phyloP scores from a whole-genome alignment of 2,797 vertebrate genomes.

The Podargus strigoides region DNA sequence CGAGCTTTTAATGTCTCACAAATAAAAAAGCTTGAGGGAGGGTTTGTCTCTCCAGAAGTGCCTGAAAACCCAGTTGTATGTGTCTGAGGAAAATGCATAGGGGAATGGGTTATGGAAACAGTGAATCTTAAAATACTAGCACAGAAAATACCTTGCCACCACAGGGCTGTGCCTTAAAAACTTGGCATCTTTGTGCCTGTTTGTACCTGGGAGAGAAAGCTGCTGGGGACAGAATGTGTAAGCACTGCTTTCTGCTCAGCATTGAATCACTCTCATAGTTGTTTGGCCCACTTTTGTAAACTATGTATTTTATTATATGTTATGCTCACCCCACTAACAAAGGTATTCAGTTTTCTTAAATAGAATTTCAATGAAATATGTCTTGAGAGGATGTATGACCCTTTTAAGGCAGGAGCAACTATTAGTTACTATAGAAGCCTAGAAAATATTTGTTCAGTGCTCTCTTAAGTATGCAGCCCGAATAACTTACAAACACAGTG shows the following conservation, averaged over 20 bases:
- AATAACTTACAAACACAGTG: not conserved
- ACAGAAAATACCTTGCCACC: not conserved
- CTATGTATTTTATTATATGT: not conserved
- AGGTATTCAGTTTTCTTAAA: conserved; percentile 30
- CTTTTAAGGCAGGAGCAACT: conserved; percentile 23
- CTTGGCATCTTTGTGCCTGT: not conserved
- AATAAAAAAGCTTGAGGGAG: not conserved
- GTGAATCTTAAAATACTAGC: not conserved
- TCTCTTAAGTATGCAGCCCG: conserved; percentile 16
- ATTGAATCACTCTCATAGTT: not conserved
- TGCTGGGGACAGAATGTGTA: not conserved
- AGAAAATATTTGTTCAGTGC: conserved; percentile 56
- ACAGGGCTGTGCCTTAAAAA: not conserved
- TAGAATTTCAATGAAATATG: conserved; percentile 27
- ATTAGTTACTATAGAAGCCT: conserved; percentile 54
- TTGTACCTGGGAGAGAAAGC: not conserved
- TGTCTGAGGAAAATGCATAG: not conserved
- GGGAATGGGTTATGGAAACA: not conserved
- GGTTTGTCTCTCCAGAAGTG: not conserved
- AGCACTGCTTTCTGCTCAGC: not conserved
- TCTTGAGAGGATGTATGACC: not conserved
- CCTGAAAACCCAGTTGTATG: not conserved
- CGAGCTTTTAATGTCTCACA: not conserved
- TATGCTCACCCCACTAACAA: not conserved
- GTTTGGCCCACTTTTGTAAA: not conserved